Evolutionary conservation across 64 coral and sea anemone species (phyloP), one percentile per base, ranked within the genome.

Genomic region (Astreopora myriophthalma): DNA sequence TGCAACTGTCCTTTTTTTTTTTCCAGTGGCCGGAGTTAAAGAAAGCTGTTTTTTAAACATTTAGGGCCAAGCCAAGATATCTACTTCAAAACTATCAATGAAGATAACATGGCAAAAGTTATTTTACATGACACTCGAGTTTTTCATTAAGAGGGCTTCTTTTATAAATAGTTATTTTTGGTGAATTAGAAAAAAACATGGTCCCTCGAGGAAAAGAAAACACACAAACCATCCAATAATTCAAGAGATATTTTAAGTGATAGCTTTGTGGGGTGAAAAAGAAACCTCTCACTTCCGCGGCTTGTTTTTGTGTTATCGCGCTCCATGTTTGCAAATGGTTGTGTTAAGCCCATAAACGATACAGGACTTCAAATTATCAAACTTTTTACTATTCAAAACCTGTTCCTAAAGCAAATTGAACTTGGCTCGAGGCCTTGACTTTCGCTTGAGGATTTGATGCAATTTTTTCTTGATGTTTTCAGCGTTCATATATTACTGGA

Each of bases 141-240:
- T 83, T 83, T 65, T 25, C 55, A 83, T 64, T 83, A 83, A 83
- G 31, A 64, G 55, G 79, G 79, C 61, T 65, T 64, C 79, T 83
- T 83, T 33, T 38, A 83, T 64, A 83, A 83, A 83, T 83, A 83
- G 79, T 83, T 83, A 65, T 83, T 83, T 83, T 83, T 83, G 57
- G 55, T 27, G 79, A 83, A 83, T 83, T 83, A 83, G 79, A 83
- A 83, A 83, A 83, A 83, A 83, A 83, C 51, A 83, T 83, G 79
- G 48, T 73, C 79, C 79, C 79, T 83, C 29, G 29, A 80, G 79
- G 79, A 83, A 83, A 83, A 65, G 79, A 83, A 83, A 83, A 83
- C 79, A 83, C 31, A 37, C 35, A 64, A 65, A 83, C 79, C 79
- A 83, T 83, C 6, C 14, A 64, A 83, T 64, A 57, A 83, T 83